Conservation (phyloP, 2,113 vertebrate species). For the Neopipo cinnamomea region DNA sequence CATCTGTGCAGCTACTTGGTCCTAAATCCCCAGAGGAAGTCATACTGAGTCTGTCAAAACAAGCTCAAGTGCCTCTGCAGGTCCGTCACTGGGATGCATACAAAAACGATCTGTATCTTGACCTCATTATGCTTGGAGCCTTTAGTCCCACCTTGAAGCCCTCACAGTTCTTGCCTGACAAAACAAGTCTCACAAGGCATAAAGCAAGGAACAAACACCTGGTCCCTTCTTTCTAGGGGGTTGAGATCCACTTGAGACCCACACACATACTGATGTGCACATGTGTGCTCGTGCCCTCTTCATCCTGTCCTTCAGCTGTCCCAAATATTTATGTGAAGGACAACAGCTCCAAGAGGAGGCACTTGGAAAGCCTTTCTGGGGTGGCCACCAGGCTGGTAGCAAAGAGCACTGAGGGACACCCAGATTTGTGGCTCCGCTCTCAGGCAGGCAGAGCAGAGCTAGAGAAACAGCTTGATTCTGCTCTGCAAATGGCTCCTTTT, state of each 20-base stretch:
- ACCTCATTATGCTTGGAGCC: not conserved
- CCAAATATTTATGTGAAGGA: not conserved
- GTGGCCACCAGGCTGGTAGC: not conserved
- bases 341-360: not conserved
- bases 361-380: not conserved
- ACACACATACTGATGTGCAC: not conserved
- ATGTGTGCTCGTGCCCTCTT: rapidly evolving
- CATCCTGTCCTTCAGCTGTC: not conserved
- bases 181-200: not conserved
- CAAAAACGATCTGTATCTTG: not conserved
- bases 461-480: slow-evolving; percentile 38
- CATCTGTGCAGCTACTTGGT: not conserved
- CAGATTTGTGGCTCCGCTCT: not conserved
- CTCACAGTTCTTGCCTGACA: not conserved
- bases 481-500: slow-evolving; percentile 15
- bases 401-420: not conserved
- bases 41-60: not conserved
- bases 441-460: slow-evolving; percentile 10
- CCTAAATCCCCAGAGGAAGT: not conserved
- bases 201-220: not conserved
- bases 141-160: not conserved
- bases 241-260: not conserved
- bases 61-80: not conserved
- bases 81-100: not conserved
- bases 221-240: not conserved